Evolutionary conservation across 2,797 vertebrate species (phyloP).

Genomic region (Manis javanica): DNA sequence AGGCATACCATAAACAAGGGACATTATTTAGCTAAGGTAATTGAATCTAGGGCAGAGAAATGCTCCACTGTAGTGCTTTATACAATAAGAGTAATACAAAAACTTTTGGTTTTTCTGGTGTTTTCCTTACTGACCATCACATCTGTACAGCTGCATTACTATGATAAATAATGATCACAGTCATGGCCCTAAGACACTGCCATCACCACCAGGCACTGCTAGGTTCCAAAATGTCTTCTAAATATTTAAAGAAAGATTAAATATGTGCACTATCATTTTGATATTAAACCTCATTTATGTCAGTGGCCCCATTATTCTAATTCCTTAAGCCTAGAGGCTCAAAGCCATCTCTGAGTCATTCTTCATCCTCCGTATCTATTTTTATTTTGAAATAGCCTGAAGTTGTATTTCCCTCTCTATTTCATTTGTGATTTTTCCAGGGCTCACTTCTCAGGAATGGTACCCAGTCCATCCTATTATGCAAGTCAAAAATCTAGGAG

Average conservation of each 20-base stretch:
- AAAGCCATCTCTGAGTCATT: neutral
- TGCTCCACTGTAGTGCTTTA: neutral
- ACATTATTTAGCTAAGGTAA: neutral
- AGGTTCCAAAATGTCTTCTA: neutral
- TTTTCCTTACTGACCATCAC: neutral
- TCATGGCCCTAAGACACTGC: neutral
- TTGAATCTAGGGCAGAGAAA: neutral
- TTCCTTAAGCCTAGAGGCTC: neutral
- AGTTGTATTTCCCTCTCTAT: neutral
- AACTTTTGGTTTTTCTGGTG: neutral
- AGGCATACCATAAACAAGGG: neutral
- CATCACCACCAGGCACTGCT: neutral
- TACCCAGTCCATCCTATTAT: neutral
- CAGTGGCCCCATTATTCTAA: neutral
- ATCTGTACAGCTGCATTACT: neutral
- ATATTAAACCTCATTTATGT: neutral
- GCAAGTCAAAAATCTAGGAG: neutral
- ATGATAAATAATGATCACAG: neutral
- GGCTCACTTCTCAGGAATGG: neutral
- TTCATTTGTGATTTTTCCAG: neutral
- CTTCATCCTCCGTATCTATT: neutral
- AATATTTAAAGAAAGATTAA: slow-evolving; percentile 34
- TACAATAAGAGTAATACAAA: neutral
- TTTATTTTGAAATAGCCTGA: neutral
- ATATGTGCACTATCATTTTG: neutral